phyloP scores from a whole-genome alignment of 2,888 invertebrate species.

The Patella depressa region DNA sequence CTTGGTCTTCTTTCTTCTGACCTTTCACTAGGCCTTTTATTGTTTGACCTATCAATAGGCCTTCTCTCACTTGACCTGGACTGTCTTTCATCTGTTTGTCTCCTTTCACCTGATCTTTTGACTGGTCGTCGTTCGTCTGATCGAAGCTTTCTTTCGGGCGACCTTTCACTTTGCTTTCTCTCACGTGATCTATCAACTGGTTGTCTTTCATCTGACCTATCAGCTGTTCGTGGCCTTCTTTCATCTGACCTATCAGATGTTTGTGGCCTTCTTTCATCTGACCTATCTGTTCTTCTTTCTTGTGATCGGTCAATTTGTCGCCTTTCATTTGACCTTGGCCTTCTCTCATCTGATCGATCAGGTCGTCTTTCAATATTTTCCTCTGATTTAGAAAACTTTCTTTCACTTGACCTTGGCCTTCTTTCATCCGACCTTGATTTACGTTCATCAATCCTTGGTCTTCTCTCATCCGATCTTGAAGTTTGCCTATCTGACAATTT shows the following conservation, averaged over 20 bases:
- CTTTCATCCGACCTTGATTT: constrained; percentile 19
- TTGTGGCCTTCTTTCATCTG: constrained; percentile 4
- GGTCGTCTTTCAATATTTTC: constrained; percentile 25
- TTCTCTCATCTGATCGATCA: constrained; percentile 27
- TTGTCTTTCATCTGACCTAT: constrained; percentile 14
- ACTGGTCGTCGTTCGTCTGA: constrained; percentile 25
- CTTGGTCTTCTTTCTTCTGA: constrained; percentile 26
- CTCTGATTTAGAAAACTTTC: background rate
- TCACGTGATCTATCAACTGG: background rate
- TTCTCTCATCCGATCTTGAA: constrained; percentile 8
- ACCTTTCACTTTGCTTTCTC: constrained; percentile 17
- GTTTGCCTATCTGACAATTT: constrained; percentile 10
- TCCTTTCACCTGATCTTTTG: constrained; percentile 4
- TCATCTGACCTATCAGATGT: constrained; percentile 16
- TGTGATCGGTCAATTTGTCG: constrained; percentile 22
- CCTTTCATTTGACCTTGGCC: constrained; percentile 21
- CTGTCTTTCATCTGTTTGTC: constrained; percentile 38
- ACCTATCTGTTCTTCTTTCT: constrained; percentile 12
- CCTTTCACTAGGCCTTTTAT: constrained; percentile 25
- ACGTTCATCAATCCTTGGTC: constrained; percentile 10
- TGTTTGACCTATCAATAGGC: constrained; percentile 24
- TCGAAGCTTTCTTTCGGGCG: constrained; percentile 26
- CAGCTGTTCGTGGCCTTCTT: constrained; percentile 17
- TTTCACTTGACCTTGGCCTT: constrained; percentile 6
- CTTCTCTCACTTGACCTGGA: constrained; percentile 29